Percentiles rank a stretch among this genome's conserved stretches.
Evolutionary conservation across 1,140 invertebrate species (phyloP).

Genomic region (Phenacoccus solenopsis): DNA sequence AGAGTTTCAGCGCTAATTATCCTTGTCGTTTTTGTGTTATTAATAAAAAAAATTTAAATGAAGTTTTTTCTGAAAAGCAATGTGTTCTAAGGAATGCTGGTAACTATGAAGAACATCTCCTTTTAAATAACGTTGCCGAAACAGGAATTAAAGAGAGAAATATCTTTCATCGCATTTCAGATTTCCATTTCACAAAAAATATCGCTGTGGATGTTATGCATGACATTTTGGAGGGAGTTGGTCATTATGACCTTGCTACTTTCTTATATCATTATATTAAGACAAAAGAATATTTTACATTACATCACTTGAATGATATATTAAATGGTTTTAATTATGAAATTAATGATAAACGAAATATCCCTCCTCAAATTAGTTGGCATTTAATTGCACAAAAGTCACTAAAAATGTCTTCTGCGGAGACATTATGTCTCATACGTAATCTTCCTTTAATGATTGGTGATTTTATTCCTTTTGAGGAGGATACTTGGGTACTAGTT

Average conservation of each 20-base stretch:
- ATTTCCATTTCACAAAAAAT: background rate
- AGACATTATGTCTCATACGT: background rate
- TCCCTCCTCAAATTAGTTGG: background rate
- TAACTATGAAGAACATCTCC: slow-evolving; percentile 14
- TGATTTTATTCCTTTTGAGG: background rate
- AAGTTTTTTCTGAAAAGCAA: background rate
- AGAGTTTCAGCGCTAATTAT: background rate
- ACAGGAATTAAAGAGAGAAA: background rate
- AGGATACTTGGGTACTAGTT: background rate
- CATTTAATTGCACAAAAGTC: too few species aligned
- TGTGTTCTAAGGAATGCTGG: background rate
- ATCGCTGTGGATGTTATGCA: background rate
- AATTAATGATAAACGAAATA: background rate
- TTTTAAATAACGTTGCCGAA: background rate
- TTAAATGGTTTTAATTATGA: slow-evolving; percentile 4
- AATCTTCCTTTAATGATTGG: background rate
- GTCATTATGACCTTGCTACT: background rate
- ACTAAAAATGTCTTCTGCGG: background rate
- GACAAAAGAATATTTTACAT: background rate
- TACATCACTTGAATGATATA: background rate
- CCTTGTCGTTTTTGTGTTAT: slow-evolving; percentile 6
- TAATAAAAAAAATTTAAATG: background rate
- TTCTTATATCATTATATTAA: background rate
- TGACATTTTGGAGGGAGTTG: slow-evolving; percentile 7
- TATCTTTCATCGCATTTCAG: slow-evolving; percentile 6